Base-by-base conservation (phyloP, 2,113 vertebrate genomes). In the Noturus placidus region DNA sequence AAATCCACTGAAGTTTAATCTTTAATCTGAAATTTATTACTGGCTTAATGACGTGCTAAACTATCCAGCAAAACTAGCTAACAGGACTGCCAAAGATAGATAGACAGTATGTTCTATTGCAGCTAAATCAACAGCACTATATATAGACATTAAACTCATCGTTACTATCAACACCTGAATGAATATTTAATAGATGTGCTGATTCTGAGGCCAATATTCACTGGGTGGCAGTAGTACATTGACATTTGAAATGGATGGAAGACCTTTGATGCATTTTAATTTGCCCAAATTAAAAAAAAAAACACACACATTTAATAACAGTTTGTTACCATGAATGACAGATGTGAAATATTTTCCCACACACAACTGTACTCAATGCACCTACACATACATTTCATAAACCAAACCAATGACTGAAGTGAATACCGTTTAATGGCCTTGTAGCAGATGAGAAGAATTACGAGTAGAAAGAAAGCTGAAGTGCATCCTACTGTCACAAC, bases 341-440 rank as follows among this genome's bases (percentile, higher is more conserved):
- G 30, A 42, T 63, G 30, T 52, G 22, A 82, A 82, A 42, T 42
- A 46, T 83, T 61, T 84, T 27, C 20, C 11, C 11, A 70, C 7
- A 70, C 15, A 83, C 35, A 33, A 83, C 38, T 83, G 13, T n/a
- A 50, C 46, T 61, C 13, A 77, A 19, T 59, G 25, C 10, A 59
- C 17, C 10, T 30, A 46, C 5, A 72, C 9, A 56, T 7, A 20
- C 8, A 50, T 69, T 83, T 59, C 30, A 81, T 59, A 6, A 35
- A 59, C 22, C 59, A 87, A 54, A 52, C 7, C 25, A 52, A 63
- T 15, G 25, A 57, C 72, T 56, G 70, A 19, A 57, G 52, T 72
- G 78, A 96, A 94, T 94, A 99, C 98, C 98, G 97, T 94, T 99
- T 99, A 93, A 99, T 98, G 95, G 98, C 97, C 95, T 99, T 99